These are phyloP conservation scores for Cheilosia soror DNA, from an alignment of 2,888 invertebrate species.

Conservation along the genomic window DNA sequence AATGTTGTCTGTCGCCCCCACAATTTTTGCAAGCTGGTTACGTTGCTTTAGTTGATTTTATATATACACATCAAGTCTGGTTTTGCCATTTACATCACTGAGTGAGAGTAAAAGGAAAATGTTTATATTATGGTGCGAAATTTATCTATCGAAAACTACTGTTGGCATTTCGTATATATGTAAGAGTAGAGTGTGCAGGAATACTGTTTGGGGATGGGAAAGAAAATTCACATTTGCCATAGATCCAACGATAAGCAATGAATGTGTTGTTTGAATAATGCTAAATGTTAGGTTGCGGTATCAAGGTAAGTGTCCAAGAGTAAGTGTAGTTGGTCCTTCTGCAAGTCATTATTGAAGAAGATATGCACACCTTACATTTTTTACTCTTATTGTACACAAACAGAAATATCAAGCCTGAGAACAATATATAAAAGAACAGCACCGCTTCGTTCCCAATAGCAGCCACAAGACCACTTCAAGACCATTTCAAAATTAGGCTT, in stretches of 20 bases:
- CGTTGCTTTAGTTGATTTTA: constrained; percentile 48
- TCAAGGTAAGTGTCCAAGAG: not conserved
- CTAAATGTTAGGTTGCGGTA: not conserved
- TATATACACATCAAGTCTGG: constrained; percentile 45
- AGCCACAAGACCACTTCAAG: no score
- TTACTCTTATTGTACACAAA: no score
- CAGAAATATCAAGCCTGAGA: no score
- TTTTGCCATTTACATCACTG: not conserved
- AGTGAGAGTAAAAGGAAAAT: constrained; percentile 51
- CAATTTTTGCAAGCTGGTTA: not conserved
- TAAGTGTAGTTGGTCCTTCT: no score
- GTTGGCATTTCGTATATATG: constrained; percentile 1
- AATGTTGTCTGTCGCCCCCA: constrained; percentile 30
- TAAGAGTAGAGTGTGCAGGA: no score
- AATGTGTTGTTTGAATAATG: constrained; percentile 8
- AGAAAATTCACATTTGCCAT: constrained; percentile 5
- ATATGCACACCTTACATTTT: no score
- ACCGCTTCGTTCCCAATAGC: no score
- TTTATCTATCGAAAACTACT: constrained; percentile 47
- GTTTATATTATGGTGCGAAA: constrained; percentile 51
- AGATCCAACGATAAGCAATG: constrained; percentile 36
- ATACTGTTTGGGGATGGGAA: not conserved
- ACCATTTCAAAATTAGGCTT: no score
- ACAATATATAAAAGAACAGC: no score
- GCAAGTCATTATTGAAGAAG: no score